Conservation (phyloP, 2,888 invertebrate species). For the Tipula lateralis region DNA sequence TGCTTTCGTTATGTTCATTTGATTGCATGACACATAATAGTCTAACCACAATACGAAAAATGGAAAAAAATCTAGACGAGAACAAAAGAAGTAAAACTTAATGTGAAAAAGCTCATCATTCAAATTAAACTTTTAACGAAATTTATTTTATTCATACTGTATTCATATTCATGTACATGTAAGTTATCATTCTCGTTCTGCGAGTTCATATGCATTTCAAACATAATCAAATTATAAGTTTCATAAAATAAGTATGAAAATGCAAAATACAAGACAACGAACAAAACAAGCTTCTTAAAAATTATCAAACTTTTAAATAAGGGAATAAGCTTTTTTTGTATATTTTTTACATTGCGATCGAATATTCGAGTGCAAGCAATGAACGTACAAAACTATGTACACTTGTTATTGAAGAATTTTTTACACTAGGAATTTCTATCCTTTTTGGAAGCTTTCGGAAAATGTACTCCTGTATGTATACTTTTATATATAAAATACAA, state of each 20-base stretch:
- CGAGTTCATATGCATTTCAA: not conserved
- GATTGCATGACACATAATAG: not conserved
- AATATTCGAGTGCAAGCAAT: not conserved
- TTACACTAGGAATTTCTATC: not conserved
- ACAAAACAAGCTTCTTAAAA: not conserved
- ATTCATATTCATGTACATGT: not conserved
- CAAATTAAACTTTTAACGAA: slow-evolving; percentile 4
- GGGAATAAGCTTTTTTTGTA: not conserved
- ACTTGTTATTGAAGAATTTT: not conserved
- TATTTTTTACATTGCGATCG: not conserved
- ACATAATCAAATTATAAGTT: slow-evolving; percentile 1
- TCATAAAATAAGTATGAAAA: not conserved
- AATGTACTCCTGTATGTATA: not conserved
- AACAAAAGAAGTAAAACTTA: not conserved
- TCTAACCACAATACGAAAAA: not conserved
- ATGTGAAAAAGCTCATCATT: slow-evolving; percentile 19
- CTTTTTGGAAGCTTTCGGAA: not conserved
- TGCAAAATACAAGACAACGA: not conserved
- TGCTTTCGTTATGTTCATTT: not conserved
- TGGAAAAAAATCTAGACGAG: not conserved
- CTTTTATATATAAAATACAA: not conserved
- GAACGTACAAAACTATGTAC: not conserved
- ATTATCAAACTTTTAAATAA: not conserved
- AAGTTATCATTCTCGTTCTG: not conserved
- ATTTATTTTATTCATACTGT: not conserved